Evolutionary conservation across 2,113 vertebrate genomes (phyloP), one percentile per base, ranked within the genome.

Genomic region (Actenoides lindsayi): DNA sequence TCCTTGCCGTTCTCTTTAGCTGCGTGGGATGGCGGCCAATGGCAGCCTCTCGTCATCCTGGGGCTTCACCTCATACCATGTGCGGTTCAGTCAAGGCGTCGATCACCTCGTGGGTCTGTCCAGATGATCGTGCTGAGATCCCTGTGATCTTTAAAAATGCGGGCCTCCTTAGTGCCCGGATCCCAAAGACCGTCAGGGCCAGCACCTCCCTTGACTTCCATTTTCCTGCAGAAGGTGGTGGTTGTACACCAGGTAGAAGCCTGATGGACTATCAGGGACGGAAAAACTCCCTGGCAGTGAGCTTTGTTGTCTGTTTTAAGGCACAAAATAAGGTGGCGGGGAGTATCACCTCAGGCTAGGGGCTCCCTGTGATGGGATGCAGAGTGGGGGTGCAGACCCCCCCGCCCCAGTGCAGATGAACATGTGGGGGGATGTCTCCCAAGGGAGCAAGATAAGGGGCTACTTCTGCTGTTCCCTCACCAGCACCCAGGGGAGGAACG

Each of bases 341-440:
- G 33, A 20, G 13, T 28, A 18, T n/a, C 13, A 4, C 31, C 31
- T 74, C 37, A 42, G 9, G 9, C 19, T 0, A 3, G 4, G 8
- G 28, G 39, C 18, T 64, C 16, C 59, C 41, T 42, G 62, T 67
- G 23, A 19, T 0, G 2, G 71, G 35, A 19, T 30, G 51, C 14
- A 4, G 70, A 16, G 19, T 0, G 3, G 4, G 16, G 53, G 30
- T 24, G 23, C 23, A 19, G 51, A 30, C 44, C 8, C 14, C 28
- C 50, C 28, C 14, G 23, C 50, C 28, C 37, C 8, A 3, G 18
- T 9, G 30, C 30, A 39, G 70, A 12, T 21, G 11, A 39, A 27
- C 5, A 4, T n/a, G 15, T 0, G 2, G 9, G 42, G 9, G 18
- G 17, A 12, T 3, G 1, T 19, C 18, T 59, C 44, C 44, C 1